Evolutionary conservation across 92 coral and sea anemone genomes (phyloP).

Genomic region (Heteractis magnifica): DNA sequence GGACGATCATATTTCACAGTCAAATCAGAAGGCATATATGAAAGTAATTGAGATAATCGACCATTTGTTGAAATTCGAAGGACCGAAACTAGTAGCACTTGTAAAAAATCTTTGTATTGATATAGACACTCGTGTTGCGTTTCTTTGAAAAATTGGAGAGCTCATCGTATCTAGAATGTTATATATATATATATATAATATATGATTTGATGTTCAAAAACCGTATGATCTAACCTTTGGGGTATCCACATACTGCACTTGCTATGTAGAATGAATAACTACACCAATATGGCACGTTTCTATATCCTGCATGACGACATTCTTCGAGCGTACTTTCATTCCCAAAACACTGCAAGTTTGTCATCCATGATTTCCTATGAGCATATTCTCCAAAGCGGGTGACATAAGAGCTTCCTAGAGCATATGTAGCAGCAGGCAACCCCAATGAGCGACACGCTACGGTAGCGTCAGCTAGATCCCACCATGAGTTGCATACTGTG

Average conservation of each 20-base stretch:
- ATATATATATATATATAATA: too few species aligned
- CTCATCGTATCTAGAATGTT: too few species aligned
- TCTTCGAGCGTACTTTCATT: background rate
- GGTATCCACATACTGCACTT: background rate
- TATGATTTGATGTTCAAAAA: too few species aligned
- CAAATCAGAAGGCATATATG: too few species aligned
- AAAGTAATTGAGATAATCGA: too few species aligned
- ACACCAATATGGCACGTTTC: background rate
- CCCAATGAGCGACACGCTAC: slow-evolving; percentile 29
- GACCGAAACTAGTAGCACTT: too few species aligned
- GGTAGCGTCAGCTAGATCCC: background rate
- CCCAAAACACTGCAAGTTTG: background rate
- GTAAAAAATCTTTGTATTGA: too few species aligned
- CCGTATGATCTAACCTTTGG: background rate
- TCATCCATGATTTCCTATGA: background rate
- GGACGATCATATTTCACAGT: too few species aligned
- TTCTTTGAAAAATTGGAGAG: too few species aligned
- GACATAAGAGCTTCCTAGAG: background rate
- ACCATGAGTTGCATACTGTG: slow-evolving; percentile 2
- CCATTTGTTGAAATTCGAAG: too few species aligned
- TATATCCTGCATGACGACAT: background rate
- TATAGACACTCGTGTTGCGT: too few species aligned
- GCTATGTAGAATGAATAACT: background rate
- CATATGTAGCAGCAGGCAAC: slow-evolving; percentile 17
- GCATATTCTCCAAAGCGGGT: background rate